A percentile compares a stretch with the other conserved stretches of the same genome.
Evolutionary conservation across 2,797 vertebrate species (phyloP).

Genomic region (Psittacula derbiana): DNA sequence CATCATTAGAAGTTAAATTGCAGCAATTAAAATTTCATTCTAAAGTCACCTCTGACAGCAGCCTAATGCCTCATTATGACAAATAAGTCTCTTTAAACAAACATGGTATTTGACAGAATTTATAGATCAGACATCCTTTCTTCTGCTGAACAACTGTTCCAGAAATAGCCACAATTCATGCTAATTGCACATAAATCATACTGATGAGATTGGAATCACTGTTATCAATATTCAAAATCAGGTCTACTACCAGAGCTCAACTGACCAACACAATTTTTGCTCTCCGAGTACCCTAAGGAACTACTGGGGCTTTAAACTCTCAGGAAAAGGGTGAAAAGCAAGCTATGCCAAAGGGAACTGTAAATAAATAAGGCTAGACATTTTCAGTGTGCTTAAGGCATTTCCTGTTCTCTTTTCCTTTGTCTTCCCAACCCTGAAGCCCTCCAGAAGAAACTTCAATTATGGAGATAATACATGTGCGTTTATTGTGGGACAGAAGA

Average conservation of each 20-base stretch:
- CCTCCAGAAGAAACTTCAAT: not conserved
- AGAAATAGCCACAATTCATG: not conserved
- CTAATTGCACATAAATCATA: not conserved
- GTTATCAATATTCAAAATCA: not conserved
- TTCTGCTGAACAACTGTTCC: not conserved
- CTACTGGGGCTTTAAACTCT: not conserved
- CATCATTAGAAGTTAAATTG: not conserved
- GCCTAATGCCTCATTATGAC: not conserved
- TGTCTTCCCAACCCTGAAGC: not conserved
- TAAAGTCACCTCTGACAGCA: constrained; percentile 20
- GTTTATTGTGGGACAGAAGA: not conserved
- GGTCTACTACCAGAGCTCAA: not conserved
- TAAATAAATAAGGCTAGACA: not conserved
- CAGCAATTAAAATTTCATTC: constrained; percentile 40
- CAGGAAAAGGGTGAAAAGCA: not conserved
- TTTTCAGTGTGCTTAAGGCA: not conserved
- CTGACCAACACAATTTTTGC: not conserved
- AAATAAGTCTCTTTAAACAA: constrained; percentile 20
- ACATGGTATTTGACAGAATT: not conserved
- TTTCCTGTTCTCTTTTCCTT: not conserved
- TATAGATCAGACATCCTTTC: not conserved
- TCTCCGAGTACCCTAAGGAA: not conserved
- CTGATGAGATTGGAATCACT: not conserved
- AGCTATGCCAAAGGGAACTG: not conserved
- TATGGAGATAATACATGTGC: not conserved